Evolutionary conservation across 2,888 invertebrate genomes (phyloP).

Genomic region (Rhopalosiphum nymphaeae): DNA sequence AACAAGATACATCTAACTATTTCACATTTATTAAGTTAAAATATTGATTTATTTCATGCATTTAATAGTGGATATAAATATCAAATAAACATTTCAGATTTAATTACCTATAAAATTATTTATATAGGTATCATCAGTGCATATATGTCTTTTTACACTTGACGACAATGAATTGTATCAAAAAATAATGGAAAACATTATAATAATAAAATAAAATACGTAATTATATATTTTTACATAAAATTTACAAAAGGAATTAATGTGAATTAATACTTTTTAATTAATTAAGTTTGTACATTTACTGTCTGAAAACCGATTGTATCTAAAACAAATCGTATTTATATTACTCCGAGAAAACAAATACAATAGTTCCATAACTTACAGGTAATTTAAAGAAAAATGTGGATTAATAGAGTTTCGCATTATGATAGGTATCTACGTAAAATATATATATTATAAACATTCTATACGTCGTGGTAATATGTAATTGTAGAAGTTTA

Average conservation of each 20-base stretch:
- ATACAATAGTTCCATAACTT: not conserved
- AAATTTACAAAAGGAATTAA: not conserved
- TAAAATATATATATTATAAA: not conserved
- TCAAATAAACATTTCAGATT: not conserved
- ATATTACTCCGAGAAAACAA: not conserved
- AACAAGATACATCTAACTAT: not conserved
- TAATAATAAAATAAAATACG: not conserved
- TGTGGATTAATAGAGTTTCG: not conserved
- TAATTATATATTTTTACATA: not conserved
- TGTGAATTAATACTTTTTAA: not conserved
- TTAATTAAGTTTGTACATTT: not conserved
- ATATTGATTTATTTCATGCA: not conserved
- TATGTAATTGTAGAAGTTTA: constrained; percentile 44
- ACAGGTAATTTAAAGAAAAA: constrained; percentile 7
- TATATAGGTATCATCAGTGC: not conserved
- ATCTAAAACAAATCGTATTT: not conserved
- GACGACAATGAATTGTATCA: not conserved
- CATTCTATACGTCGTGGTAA: not conserved
- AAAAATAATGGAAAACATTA: not conserved
- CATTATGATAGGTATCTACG: not conserved
- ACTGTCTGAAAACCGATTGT: not conserved
- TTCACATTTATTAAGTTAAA: not conserved
- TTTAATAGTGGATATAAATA: not conserved
- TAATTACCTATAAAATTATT: not conserved
- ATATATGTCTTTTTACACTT: not conserved